Evolutionary conservation across 37 sponge, comb jelly and placozoan species (phyloP).

Genomic region (Amphimedon queenslandica): DNA sequence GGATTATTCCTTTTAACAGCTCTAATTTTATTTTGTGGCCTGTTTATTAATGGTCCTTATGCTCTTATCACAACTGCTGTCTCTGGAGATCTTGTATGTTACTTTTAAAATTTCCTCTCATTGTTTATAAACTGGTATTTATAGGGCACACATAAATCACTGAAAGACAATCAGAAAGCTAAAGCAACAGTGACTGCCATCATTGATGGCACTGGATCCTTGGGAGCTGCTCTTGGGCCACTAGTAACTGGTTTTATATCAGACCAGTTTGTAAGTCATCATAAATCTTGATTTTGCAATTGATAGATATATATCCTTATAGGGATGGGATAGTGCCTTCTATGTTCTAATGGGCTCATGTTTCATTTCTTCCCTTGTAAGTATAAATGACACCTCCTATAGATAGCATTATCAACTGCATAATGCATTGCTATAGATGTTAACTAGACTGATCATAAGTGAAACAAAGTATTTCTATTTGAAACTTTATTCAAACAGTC

Average conservation of each 20-base stretch:
- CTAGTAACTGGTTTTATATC: slow-evolving; percentile 19
- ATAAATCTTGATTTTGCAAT: background rate
- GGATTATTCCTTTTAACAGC: slow-evolving; percentile 2
- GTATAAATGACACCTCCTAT: slow-evolving; percentile 16
- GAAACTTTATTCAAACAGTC: too few relatives aligned
- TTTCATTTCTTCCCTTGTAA: slow-evolving; percentile 73
- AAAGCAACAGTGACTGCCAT: slow-evolving; percentile 69
- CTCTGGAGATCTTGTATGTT: too few relatives aligned
- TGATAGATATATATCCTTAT: background rate
- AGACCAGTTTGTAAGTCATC: slow-evolving; percentile 7
- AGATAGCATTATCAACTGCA: background rate
- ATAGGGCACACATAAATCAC: too few relatives aligned
- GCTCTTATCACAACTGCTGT: too few relatives aligned
- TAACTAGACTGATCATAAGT: background rate
- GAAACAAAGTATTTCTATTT: background rate
- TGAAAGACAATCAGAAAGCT: slow-evolving; percentile 54
- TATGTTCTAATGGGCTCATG: slow-evolving; percentile 75
- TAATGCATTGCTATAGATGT: background rate
- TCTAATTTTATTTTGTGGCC: slow-evolving; percentile 39
- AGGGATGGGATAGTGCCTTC: slow-evolving; percentile 74
- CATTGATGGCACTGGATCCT: slow-evolving; percentile 49
- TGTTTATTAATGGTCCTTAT: slow-evolving; percentile 73
- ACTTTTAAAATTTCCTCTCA: too few relatives aligned
- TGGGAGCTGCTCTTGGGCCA: slow-evolving; percentile 31
- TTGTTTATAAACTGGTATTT: slow-evolving; percentile 24